Percentiles rank a stretch among this genome's conserved stretches.
phyloP scores from a whole-genome alignment of 2,113 vertebrate genomes.

The Agapornis roseicollis region DNA sequence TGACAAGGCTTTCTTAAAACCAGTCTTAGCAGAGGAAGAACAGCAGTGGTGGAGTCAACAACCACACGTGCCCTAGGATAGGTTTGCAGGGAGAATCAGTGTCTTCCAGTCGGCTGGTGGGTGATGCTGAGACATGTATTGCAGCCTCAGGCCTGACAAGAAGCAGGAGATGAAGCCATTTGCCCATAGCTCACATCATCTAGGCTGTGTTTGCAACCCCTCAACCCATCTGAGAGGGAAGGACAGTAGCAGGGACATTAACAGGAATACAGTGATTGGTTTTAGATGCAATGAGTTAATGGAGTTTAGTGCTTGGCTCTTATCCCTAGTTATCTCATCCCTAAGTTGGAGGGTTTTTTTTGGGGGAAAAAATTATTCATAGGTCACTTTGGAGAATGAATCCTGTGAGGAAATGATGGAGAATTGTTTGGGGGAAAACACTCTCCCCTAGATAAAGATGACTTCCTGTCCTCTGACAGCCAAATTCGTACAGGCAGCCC shows the following conservation, averaged over 20 bases:
- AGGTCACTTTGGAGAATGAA: not conserved
- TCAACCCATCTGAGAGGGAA: not conserved
- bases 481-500: not conserved
- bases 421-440: not conserved
- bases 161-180: not conserved
- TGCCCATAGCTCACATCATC: not conserved
- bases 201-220: not conserved
- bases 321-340: no score
- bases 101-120: fast-evolving
- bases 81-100: not conserved
- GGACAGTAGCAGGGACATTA: not conserved
- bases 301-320: not conserved
- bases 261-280: fast-evolving
- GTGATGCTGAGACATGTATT: fast-evolving
- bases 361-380: not conserved
- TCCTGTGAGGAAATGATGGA: no score
- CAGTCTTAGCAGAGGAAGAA: not conserved
- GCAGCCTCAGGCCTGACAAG: not conserved
- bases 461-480: not conserved
- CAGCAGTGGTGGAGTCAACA: not conserved
- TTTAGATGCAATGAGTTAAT: not conserved
- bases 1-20: not conserved
- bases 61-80: not conserved
- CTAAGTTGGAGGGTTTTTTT: not conserved
- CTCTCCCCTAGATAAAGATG: not conserved